Evolutionary conservation across 2,113 vertebrate genomes (phyloP), one percentile per base, ranked within the genome.

Genomic region (Microcebus murinus): DNA sequence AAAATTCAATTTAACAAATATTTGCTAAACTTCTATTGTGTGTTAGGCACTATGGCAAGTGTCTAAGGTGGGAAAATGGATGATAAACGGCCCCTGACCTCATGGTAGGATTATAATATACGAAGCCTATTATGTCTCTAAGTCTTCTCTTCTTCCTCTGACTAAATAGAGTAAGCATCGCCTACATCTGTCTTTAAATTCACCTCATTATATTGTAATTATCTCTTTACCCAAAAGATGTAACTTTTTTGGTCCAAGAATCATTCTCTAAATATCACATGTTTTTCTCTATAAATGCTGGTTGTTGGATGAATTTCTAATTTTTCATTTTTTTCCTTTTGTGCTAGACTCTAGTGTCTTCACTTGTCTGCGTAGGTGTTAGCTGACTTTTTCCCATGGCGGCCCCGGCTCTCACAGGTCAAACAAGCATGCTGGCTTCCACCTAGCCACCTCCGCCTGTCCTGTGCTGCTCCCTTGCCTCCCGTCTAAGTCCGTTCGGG

Each of bases 241-340:
- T 31, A 63, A 90, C 55, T n/a, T 89, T 76, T 96, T 63, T 87
- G n/a, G 45, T 23, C 4, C 34, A 63, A 87, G 83, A 68, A 71
- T 65, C 50, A 17, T 90, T 90, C 13, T 12, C 55, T 52, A 31
- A 96, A 82, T 79, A 23, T 85, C 79, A 57, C 17, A 13, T 50
- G 73, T 79, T 92, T 86, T 96, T 84, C 82, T 95, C 45, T 85
- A 34, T 91, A 88, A 39, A 31, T 65, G 59, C 34, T 67, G 18
- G 21, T 34, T 88, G 3, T 91, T 94, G 67, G 59, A 42, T 81
- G 74, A 57, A 73, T 77, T 55, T 87, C 52, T 91, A 18, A 61
- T 82, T 91, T 52, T 59, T 68, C 55, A n/a, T 85, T 29, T 57
- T 29, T 57, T 97, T 82, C 31, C 13, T 93, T 68, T 55, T 61